Conservation (phyloP, 2,888 invertebrate genomes). For the Artemia sp. region DNA sequence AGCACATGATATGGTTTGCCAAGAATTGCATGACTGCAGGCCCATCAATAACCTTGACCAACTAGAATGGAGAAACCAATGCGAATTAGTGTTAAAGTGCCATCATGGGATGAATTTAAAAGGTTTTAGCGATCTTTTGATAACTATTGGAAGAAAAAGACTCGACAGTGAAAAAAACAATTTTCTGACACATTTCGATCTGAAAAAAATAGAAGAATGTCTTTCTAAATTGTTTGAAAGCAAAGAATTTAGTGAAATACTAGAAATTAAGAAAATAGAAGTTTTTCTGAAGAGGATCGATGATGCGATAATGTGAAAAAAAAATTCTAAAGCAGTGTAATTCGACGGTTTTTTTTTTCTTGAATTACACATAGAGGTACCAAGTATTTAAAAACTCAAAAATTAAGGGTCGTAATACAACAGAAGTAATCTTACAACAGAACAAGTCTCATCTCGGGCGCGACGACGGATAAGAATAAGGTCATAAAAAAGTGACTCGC, state of each 20-base stretch:
- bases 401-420: too few species aligned
- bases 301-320: too few species aligned
- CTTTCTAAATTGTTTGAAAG: slow-evolving; percentile 23
- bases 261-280: neutral
- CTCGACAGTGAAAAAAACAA: slow-evolving; percentile 34
- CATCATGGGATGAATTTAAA: slow-evolving; percentile 57
- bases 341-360: too few species aligned
- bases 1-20: slow-evolving; percentile 48
- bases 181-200: slow-evolving; percentile 31
- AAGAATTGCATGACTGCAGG: slow-evolving; percentile 57
- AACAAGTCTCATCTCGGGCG: too few species aligned
- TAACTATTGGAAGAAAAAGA: slow-evolving; percentile 45
- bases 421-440: too few species aligned
- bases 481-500: too few species aligned
- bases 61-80: slow-evolving; percentile 54
- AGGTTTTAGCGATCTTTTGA: slow-evolving; percentile 48
- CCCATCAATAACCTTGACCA: slow-evolving; percentile 38
- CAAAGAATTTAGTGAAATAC: neutral
- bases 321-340: too few species aligned
- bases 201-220: slow-evolving; percentile 15
- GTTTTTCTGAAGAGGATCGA: neutral
- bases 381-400: too few species aligned
- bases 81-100: slow-evolving; percentile 55
- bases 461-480: too few species aligned
- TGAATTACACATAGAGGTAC: too few species aligned